Base-by-base conservation (phyloP, 2,797 vertebrate genomes). In the Poeciliopsis presidionis region DNA sequence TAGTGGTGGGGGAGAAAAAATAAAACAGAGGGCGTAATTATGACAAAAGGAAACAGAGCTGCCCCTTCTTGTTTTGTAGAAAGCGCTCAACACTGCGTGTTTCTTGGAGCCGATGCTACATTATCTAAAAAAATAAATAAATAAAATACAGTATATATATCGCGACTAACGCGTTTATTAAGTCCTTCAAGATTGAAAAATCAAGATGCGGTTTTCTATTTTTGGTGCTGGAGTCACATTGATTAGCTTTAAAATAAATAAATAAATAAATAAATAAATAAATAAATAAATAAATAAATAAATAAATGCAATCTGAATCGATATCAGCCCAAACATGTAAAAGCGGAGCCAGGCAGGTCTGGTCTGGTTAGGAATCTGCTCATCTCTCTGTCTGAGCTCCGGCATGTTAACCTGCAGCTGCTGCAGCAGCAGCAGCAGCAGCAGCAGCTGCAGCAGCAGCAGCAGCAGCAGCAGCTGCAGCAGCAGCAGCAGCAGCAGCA, bases 11-110 rank as follows among this genome's bases (percentile, higher is more conserved):
- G 92, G 95, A 94, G 93, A 95, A 95, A 92, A 91, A 91, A 93
- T 95, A 95, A 97, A 97, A 96, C 93, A 95, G 88, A 94, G 89
- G 91, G 91, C 90, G 92, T 95, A 96, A 96, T 96, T 96, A 96
- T 96, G 95, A 96, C 95, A 95, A 95, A 96, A 94, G 93, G 94
- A 95, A 95, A 93, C 93, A 91, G 88, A 81, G 87, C 89, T 94
- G 94, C 33, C 90, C 95, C 92, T 92, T 94, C 91, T 90, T 84
- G 89, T 92, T 93, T 91, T 87, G 86, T 87, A 76, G 77, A 78
- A 79, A 87, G 82, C 89, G 90, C 90, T 89, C 90, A 84, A 78
- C 70, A 80, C 86, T 88, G 86, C 65, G 69, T 20, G 39, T 43
- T 43, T 43, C 75, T 81, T 63, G 86, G 85, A 79, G 76, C 76